Conservation (phyloP, 92 coral and sea anemone species). For the Desmophyllum pertusum region DNA sequence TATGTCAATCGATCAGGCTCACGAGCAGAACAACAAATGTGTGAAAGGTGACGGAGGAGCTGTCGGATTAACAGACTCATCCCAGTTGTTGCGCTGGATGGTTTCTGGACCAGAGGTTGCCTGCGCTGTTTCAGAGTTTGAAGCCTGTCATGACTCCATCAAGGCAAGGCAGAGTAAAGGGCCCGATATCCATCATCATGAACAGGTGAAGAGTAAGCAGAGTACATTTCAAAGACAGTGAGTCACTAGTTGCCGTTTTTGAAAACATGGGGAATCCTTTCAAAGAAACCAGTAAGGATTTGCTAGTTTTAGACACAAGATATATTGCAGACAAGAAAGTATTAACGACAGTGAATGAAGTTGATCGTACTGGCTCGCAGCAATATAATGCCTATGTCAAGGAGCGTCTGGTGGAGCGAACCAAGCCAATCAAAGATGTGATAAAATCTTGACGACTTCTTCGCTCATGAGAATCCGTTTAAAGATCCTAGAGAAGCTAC, state of each 20-base stretch:
- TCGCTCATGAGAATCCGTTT: slow-evolving; percentile 50
- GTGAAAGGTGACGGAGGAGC: slow-evolving; percentile 48
- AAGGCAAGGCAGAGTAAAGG: slow-evolving; percentile 10
- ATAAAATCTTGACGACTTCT: slow-evolving; percentile 46
- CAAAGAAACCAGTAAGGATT: slow-evolving; percentile 35
- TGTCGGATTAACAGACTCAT: slow-evolving; percentile 25
- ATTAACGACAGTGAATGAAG: neutral
- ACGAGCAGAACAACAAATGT: too few relatives aligned
- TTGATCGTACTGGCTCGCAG: neutral
- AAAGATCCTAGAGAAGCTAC: slow-evolving; percentile 42
- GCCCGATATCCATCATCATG: neutral
- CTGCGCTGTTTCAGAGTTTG: slow-evolving; percentile 33
- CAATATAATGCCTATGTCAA: neutral
- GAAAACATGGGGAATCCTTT: slow-evolving; percentile 35
- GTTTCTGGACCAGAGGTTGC: slow-evolving; percentile 49
- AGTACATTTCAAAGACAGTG: neutral
- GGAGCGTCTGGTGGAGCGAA: neutral
- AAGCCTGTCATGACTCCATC: neutral
- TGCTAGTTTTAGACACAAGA: slow-evolving; percentile 37
- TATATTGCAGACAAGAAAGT: slow-evolving; percentile 28
- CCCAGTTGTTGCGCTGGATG: slow-evolving; percentile 56
- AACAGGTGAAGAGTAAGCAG: neutral
- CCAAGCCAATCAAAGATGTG: neutral
- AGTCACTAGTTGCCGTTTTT: neutral
- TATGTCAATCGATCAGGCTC: too few relatives aligned